A percentile compares a stretch with the other conserved stretches of the same genome.
These are phyloP conservation scores for Pristionchus arcanus DNA, from an alignment of 2,888 invertebrate species.

Conservation along the genomic window DNA sequence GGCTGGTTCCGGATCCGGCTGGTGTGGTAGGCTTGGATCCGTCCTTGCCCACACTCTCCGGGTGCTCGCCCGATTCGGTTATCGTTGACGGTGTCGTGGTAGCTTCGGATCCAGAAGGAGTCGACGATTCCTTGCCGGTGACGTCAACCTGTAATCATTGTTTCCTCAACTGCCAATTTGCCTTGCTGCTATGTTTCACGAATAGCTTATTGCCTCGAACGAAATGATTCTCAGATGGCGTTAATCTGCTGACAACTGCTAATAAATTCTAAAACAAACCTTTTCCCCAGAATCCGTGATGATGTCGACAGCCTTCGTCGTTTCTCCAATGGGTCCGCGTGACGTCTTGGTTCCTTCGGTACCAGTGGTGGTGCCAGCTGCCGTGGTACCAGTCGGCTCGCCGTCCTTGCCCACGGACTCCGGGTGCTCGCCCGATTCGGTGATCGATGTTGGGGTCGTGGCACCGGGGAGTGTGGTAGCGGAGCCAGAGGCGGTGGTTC, in stretches of 20 bases:
- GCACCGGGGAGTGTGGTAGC: neutral
- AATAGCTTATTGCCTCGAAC: neutral
- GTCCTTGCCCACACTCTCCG: constrained; percentile 4
- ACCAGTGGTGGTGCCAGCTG: neutral
- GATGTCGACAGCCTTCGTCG: constrained; percentile 1
- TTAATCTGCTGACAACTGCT: too few relatives aligned
- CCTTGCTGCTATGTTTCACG: neutral
- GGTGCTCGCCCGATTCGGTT: neutral
- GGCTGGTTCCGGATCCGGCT: neutral
- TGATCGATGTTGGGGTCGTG: neutral
- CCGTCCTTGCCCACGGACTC: constrained; percentile 29
- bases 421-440: constrained; percentile 34
- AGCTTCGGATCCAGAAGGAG: neutral
- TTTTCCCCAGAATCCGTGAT: neutral
- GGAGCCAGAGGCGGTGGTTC: constrained; percentile 49
- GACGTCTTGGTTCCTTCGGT: constrained; percentile 31
- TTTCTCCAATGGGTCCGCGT: neutral
- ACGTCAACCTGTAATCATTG: neutral
- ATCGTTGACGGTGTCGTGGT: neutral
- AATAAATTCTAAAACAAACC: too few relatives aligned
- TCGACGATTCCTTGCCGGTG: neutral
- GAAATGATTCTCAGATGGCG: neutral
- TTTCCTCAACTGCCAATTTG: too few relatives aligned
- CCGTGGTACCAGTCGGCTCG: neutral
- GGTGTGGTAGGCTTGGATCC: neutral